Evolutionary conservation across 2,888 invertebrate species (phyloP).

Genomic region (Imbricaverruca yamaguchii): DNA sequence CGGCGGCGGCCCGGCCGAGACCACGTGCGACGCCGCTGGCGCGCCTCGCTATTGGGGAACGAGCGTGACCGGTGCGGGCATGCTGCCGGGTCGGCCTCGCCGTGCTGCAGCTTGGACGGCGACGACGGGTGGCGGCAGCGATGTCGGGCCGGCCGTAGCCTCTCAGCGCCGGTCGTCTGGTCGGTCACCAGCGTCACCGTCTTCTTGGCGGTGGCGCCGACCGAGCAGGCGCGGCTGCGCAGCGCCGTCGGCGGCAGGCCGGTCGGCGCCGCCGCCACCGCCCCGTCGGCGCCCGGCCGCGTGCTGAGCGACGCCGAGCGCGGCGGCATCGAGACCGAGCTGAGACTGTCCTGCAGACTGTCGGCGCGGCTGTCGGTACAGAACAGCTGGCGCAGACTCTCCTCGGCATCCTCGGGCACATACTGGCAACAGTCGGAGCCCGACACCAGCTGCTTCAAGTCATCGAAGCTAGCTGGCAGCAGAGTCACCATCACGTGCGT

Average conservation of each 20-base stretch:
- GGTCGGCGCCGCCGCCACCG: not conserved
- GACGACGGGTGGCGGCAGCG: not conserved
- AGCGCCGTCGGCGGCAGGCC: not conserved
- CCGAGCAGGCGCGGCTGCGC: conserved; percentile 2
- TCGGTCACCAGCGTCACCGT: conserved; percentile 21
- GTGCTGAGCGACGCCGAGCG: conserved; percentile 10
- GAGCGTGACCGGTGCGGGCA: conserved; percentile 18
- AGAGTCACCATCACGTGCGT: conserved; percentile 59
- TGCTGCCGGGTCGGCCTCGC: conserved; percentile 4
- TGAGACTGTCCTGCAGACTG: not conserved
- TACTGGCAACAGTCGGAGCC: conserved; percentile 27
- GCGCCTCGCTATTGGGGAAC: conserved; percentile 19
- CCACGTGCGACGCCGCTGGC: not conserved
- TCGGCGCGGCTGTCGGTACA: not conserved
- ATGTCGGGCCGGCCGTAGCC: not conserved
- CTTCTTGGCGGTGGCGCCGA: conserved; percentile 13
- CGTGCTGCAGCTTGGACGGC: conserved; percentile 12
- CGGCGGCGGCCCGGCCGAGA: not conserved
- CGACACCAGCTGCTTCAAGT: conserved; percentile 36
- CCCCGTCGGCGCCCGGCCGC: not conserved
- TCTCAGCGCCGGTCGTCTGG: not conserved
- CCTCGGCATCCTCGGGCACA: conserved; percentile 19
- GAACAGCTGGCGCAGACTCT: conserved; percentile 1
- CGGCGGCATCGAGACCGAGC: not conserved
- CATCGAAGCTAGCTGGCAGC: conserved; percentile 53